Evolutionary conservation across 2,113 vertebrate species (phyloP).

Genomic region (Charina bottae): DNA sequence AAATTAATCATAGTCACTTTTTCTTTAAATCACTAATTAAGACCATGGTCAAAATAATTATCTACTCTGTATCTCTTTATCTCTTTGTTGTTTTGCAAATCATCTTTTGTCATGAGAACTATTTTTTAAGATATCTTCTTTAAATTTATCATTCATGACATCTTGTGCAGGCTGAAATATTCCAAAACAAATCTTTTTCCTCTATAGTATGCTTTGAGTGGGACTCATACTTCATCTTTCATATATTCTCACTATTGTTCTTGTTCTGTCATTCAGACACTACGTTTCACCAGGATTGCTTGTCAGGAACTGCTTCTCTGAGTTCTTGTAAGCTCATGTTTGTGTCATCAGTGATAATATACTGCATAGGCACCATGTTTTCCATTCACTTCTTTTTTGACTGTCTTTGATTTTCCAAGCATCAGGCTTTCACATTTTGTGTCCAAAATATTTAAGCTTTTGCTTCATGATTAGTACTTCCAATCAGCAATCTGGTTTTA

Average conservation of each 20-base stretch:
- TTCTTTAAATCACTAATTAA: no score
- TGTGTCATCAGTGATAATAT: neutral
- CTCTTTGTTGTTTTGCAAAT: no score
- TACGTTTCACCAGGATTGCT: neutral
- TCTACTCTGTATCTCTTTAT: no score
- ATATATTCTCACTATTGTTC: neutral
- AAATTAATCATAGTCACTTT: neutral
- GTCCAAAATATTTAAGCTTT: neutral
- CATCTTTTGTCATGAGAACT: no score
- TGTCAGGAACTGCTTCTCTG: neutral
- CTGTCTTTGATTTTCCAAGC: neutral
- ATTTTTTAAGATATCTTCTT: neutral
- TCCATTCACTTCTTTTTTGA: neutral
- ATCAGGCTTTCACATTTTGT: neutral
- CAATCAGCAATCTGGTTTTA: neutral
- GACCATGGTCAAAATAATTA: neutral
- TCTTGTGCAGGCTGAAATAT: neutral
- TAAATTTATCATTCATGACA: neutral
- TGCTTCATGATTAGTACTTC: neutral
- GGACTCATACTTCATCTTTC: neutral
- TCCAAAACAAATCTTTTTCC: neutral
- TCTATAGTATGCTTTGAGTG: neutral
- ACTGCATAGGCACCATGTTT: neutral
- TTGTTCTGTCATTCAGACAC: neutral
- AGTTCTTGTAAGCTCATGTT: neutral